phyloP scores from a whole-genome alignment of 1,140 invertebrate genomes.

The Drosophila parabipectinata region DNA sequence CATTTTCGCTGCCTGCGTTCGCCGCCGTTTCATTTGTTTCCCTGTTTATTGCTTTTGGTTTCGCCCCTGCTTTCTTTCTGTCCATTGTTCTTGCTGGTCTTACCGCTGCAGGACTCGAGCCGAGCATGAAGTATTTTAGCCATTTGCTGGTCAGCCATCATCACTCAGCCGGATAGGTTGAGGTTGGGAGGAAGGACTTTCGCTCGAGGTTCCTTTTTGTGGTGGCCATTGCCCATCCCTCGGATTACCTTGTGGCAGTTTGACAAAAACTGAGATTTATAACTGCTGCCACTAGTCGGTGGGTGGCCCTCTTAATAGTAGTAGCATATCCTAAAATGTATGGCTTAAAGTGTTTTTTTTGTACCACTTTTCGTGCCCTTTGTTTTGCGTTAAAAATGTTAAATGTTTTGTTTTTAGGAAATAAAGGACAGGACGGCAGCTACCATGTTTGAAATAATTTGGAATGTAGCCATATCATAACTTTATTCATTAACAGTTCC shows the following conservation, averaged over 20 bases:
- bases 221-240: constrained; percentile 17
- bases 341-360: neutral
- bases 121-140: constrained; percentile 68
- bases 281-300: constrained; percentile 1
- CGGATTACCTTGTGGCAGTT: constrained; percentile 27
- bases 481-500: neutral
- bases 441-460: too few relatives aligned
- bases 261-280: constrained; percentile 12
- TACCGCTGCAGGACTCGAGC: constrained; percentile 55
- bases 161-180: constrained; percentile 36
- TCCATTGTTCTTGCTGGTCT: constrained; percentile 27
- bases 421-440: too few relatives aligned
- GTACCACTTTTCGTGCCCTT: neutral
- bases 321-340: neutral
- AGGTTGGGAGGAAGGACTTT: constrained; percentile 12
- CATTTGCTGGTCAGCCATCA: constrained; percentile 72
- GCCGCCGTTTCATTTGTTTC: constrained; percentile 66
- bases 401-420: too few relatives aligned
- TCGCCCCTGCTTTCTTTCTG: constrained; percentile 23
- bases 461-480: neutral
- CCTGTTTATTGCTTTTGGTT: constrained; percentile 69
- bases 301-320: neutral
- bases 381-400: too few relatives aligned
- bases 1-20: constrained; percentile 59
- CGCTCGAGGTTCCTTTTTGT: constrained; percentile 18